These are phyloP conservation scores for Brachionus calyciflorus DNA, from an alignment of 1,140 invertebrate species.

Conservation along the genomic window DNA sequence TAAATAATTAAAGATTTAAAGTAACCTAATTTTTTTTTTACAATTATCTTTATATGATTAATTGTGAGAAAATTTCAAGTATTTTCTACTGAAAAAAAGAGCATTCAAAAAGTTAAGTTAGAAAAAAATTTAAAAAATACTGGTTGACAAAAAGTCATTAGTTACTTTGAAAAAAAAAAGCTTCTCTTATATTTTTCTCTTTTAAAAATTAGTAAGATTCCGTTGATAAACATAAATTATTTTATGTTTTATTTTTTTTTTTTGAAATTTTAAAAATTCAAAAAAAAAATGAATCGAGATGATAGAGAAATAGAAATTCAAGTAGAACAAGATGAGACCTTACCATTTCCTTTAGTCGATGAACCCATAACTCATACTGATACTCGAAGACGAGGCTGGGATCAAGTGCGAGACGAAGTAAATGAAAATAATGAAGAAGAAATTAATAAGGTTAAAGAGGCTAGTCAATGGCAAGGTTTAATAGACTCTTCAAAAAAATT, in stretches of 20 bases:
- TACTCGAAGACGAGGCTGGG: background rate
- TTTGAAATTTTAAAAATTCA: background rate
- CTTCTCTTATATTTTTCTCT: too few relatives aligned
- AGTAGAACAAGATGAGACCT: background rate
- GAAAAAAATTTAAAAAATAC: background rate
- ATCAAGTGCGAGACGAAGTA: too few relatives aligned
- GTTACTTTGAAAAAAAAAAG: too few relatives aligned
- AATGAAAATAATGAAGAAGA: background rate
- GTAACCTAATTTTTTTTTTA: too few relatives aligned
- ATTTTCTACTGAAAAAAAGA: background rate
- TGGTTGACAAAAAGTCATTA: constrained; percentile 4
- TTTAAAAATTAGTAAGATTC: background rate
- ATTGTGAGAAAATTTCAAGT: background rate
- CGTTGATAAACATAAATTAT: background rate
- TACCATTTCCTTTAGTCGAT: background rate
- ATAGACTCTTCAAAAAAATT: background rate
- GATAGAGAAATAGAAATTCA: background rate
- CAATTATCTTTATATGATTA: too few relatives aligned
- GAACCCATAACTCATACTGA: background rate
- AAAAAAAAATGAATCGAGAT: background rate
- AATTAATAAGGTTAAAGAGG: background rate
- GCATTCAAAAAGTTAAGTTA: constrained; percentile 26
- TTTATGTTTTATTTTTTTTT: background rate
- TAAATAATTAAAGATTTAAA: too few relatives aligned
- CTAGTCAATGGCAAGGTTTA: background rate